Evolutionary conservation across 2,888 invertebrate species (phyloP).

Genomic region (Lasioglossum oenotherae): DNA sequence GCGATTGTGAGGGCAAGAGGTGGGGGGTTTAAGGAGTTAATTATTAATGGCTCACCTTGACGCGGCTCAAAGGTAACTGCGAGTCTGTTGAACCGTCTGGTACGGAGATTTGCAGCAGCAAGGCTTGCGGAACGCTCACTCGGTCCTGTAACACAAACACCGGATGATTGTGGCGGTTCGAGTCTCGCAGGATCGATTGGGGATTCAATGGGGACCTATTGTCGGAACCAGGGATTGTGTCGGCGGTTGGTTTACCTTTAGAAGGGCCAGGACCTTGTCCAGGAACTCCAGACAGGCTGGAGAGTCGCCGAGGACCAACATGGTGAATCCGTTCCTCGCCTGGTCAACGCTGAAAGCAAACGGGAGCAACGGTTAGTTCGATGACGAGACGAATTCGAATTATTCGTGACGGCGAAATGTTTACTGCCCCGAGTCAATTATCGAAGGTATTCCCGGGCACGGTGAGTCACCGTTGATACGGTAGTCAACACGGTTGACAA

Average conservation of each 20-base stretch:
- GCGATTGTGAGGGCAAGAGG: conserved; percentile 17
- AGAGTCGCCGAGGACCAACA: conserved; percentile 85
- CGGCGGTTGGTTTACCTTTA: conserved; percentile 79
- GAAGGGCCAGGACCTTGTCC: conserved; percentile 85
- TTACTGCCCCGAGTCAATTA: conserved; percentile 20
- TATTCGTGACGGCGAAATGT: neutral
- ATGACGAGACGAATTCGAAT: neutral
- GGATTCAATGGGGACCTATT: neutral
- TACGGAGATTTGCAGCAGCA: conserved; percentile 74
- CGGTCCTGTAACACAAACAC: conserved; percentile 72
- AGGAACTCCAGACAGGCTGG: conserved; percentile 85
- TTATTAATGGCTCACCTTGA: conserved; percentile 76
- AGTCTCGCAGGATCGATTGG: conserved; percentile 9
- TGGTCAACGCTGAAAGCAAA: conserved; percentile 82
- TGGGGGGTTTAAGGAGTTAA: conserved; percentile 40
- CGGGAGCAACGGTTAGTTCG: neutral
- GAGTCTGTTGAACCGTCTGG: conserved; percentile 72
- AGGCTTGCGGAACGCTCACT: conserved; percentile 76
- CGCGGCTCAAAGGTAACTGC: conserved; percentile 78
- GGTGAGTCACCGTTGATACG: conserved; percentile 55
- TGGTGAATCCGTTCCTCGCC: conserved; percentile 85
- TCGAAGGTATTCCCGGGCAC: conserved; percentile 47
- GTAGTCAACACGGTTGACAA: conserved; percentile 52
- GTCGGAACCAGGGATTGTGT: neutral
- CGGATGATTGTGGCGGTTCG: conserved; percentile 4